Evolutionary conservation across 2,888 invertebrate species (phyloP).

Genomic region (Oscheius sp.): DNA sequence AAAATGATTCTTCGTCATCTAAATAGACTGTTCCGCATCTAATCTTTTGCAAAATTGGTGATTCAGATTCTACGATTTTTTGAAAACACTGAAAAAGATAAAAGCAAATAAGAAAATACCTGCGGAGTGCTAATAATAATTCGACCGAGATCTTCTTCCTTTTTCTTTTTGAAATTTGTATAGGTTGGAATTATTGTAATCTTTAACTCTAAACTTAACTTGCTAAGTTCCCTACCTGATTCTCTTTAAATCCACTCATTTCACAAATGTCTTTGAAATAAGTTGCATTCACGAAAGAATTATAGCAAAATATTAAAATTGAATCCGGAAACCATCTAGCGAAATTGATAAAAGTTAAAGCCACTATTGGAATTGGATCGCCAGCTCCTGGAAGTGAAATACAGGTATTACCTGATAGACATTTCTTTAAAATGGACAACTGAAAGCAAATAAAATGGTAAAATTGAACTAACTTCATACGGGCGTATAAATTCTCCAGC

Average conservation of each 20-base stretch:
- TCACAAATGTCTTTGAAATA: constrained; percentile 1
- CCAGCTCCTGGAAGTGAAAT: constrained; percentile 4
- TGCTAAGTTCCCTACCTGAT: neutral
- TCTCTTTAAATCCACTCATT: neutral
- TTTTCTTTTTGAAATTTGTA: neutral
- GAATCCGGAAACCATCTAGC: constrained; percentile 15
- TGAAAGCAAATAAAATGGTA: neutral
- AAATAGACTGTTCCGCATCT: constrained; percentile 5
- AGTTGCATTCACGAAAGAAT: neutral
- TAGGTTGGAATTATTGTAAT: constrained; percentile 1
- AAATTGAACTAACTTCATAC: constrained; percentile 1
- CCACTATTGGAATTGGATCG: constrained; percentile 6
- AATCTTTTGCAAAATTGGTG: neutral
- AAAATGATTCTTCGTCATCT: neutral
- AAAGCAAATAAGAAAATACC: no score
- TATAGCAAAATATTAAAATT: neutral
- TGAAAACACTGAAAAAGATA: neutral
- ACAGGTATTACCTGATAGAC: constrained; percentile 7
- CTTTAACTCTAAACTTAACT: neutral
- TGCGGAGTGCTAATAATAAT: neutral
- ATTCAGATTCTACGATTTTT: constrained; percentile 12
- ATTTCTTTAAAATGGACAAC: neutral
- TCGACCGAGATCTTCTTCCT: neutral
- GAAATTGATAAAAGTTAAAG: constrained; percentile 17
- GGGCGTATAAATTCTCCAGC: constrained; percentile 5